Base-by-base conservation (phyloP, 2,797 vertebrate genomes). In the Myioborus miniatus region DNA sequence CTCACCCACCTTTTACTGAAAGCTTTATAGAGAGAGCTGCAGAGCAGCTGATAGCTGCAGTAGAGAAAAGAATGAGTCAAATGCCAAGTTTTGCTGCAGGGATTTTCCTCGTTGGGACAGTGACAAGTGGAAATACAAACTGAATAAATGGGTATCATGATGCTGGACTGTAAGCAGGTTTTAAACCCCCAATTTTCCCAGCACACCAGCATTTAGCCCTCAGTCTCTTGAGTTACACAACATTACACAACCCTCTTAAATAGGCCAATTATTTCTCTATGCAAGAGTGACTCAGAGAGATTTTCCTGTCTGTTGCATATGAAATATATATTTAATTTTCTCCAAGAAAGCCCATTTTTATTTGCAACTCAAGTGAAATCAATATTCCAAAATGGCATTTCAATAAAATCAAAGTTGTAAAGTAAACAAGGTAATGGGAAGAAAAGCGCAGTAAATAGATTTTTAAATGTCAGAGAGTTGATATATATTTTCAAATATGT, bases 371-470 rank as follows among this genome's bases (percentile, higher is more conserved):
- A 1, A 64, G 36, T 80, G 56, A 89, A 89, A 92, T 89, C 84
- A 55, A 69, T 97, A 87, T 93, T 92, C 62, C 44, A 50, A 93
- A 92, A 65, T 85, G 89, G 6, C 81, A 85, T 77, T 94, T 94
- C 72, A 81, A 34, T 88, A 89, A 93, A 91, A 83, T 79, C 67
- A 69, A 59, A 27, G 63, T 68, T 89, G 58, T 87, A 83, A 94
- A 89, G 49, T 85, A 93, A 95, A 93, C 52, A 72, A 26, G 9
- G 21, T 78, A 93, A 92, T 79, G 70, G 70, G 69, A 88, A 91
- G 83, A 78, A 63, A 90, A 89, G 41, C 0, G 0, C 69, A 63
- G 32, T 55, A 59, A 83, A 83, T 21, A 69, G 75, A 76, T 93
- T 92, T 91, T 91, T 37, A 91, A 76, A 81, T 71, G 82, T 63